These are phyloP conservation scores for Anguilla pacifica DNA, from an alignment of 2,797 vertebrate species.

Conservation along the genomic window DNA sequence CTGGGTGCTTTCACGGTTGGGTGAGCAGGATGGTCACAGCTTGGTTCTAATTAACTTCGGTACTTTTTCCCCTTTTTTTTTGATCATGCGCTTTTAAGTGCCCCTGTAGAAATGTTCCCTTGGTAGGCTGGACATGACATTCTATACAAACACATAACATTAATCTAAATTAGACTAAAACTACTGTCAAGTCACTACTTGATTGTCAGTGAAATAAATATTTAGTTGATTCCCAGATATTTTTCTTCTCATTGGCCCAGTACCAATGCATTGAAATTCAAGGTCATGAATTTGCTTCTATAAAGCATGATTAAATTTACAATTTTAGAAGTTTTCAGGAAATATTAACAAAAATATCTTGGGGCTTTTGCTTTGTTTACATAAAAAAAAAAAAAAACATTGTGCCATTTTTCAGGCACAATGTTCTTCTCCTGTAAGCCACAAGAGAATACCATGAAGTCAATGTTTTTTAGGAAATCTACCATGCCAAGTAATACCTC, in stretches of 20 bases:
- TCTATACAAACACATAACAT: not conserved
- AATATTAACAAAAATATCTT: not conserved
- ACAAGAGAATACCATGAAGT: slow-evolving; percentile 1
- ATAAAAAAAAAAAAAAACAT: not conserved
- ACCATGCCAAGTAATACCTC: not conserved
- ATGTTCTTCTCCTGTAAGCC: not conserved
- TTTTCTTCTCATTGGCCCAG: not conserved
- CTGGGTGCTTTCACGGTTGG: not conserved
- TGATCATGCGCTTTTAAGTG: not conserved
- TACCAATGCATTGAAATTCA: not conserved
- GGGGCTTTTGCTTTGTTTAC: not conserved
- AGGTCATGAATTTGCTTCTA: not conserved
- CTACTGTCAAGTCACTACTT: not conserved
- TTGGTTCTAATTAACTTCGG: slow-evolving; percentile 17
- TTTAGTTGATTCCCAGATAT: not conserved
- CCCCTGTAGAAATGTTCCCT: not conserved
- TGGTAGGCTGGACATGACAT: not conserved
- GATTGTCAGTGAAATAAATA: not conserved
- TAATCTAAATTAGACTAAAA: not conserved
- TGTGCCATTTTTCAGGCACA: not conserved
- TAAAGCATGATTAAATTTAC: not conserved
- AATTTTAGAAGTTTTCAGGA: not conserved
- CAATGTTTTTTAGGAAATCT: slow-evolving; percentile 11
- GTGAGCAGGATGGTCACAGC: slow-evolving; percentile 11
- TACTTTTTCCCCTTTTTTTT: not conserved